Evolutionary conservation across 2,113 vertebrate genomes (phyloP).

Genomic region (Hippopotamus amphibius): DNA sequence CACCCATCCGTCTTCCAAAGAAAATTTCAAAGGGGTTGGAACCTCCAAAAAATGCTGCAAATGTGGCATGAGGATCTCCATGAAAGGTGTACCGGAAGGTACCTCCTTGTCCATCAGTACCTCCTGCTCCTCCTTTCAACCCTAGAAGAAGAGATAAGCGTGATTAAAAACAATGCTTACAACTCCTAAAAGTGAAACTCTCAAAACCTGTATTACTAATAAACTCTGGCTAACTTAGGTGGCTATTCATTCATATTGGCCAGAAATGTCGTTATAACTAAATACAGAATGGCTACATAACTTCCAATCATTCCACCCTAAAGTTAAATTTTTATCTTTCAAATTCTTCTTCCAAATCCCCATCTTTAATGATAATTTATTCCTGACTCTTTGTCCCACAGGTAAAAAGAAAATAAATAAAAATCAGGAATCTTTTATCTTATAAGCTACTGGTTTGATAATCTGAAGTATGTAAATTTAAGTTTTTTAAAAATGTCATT

Average conservation of each 20-base stretch:
- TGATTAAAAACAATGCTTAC: slow-evolving; percentile 42
- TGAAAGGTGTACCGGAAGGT: slow-evolving; percentile 98
- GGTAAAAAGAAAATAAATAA: slow-evolving; percentile 53
- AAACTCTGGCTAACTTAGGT: background rate
- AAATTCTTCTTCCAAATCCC: slow-evolving; percentile 49
- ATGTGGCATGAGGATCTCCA: slow-evolving; percentile 97
- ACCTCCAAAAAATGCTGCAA: slow-evolving; percentile 98
- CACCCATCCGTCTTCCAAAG: slow-evolving; percentile 95
- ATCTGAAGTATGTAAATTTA: slow-evolving; percentile 35
- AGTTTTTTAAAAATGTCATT: slow-evolving; percentile 28
- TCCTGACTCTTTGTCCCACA: slow-evolving; percentile 24
- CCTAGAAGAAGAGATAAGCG: slow-evolving; percentile 85
- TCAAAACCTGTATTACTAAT: background rate
- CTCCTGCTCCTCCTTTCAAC: slow-evolving; percentile 95
- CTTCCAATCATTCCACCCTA: background rate
- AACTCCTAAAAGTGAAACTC: background rate
- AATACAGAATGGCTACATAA: background rate
- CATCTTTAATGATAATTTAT: slow-evolving; percentile 28
- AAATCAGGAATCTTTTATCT: background rate
- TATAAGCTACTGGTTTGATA: slow-evolving; percentile 20
- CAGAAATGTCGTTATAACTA: slow-evolving; percentile 7
- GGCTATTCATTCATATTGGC: background rate
- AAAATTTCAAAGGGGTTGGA: slow-evolving; percentile 99
- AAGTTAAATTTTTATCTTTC: slow-evolving; percentile 59
- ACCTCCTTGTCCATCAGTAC: slow-evolving; percentile 93